Evolutionary conservation across 2,797 vertebrate genomes (phyloP), one percentile per base, ranked within the genome.

Genomic region (Premnoplex brunnescens): DNA sequence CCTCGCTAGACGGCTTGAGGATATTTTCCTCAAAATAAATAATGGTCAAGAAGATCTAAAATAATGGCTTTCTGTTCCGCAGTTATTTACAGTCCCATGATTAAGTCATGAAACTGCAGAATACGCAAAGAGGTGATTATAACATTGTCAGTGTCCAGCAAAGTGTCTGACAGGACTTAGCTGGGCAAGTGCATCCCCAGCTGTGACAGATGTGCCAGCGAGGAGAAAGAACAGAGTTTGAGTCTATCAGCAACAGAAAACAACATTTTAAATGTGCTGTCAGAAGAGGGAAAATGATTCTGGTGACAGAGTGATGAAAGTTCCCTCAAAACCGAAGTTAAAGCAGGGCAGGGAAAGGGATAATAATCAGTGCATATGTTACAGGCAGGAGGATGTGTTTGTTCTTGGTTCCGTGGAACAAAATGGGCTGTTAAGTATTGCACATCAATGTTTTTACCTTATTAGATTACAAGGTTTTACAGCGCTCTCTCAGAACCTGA

Each of bases 11-110:
- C 15, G 32, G 81, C 83, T 91, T 77, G 90, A 93, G 80, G 85
- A 52, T 72, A 59, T 93, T 95, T 94, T 85, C 69, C 24, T 92
- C 76, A 85, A 91, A 96, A 96, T 74, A 96, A 95, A 96, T 89
- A 95, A 79, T 28, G 80, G 77, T 85, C 89, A 87, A 77, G 89
- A 88, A 78, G 85, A 75, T 76, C 46, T 95, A 89, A 96, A 93
- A 91, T 78, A 95, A 93, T 82, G 82, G 86, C 48, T 81, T 91
- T 91, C 82, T 84, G 59, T 88, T 83, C 80, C 76, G 18, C 0
- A 1, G 28, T 59, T 95, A 85, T 89, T 96, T 95, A 80, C 79
- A 91, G 60, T 58, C 34, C 86, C 37, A 66, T 93, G 88, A 94
- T 92, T 88, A 95, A 95, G 80, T 81, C 59, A 91, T 84, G 85